These are phyloP conservation scores for Marmota flaviventris DNA, from an alignment of 2,113 vertebrate species.

Conservation along the genomic window DNA sequence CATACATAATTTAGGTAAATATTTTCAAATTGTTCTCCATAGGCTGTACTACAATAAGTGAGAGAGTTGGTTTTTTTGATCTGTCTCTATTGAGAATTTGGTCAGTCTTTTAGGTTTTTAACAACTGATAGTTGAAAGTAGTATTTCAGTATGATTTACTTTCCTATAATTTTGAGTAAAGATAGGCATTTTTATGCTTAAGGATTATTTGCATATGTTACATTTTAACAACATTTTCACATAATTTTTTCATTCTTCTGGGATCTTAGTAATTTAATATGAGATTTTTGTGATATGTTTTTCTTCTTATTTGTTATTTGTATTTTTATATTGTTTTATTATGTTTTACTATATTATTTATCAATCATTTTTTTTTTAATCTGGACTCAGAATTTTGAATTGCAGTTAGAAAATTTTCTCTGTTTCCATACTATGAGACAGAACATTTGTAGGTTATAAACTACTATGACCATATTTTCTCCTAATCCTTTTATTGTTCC, in stretches of 20 bases:
- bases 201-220: neutral
- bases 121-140: neutral
- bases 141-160: neutral
- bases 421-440: neutral
- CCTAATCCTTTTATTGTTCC: neutral
- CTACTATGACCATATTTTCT: neutral
- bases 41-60: neutral
- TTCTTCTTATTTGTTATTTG: neutral
- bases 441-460: neutral
- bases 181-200: neutral
- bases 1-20: neutral
- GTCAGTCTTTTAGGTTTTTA: neutral
- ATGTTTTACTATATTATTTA: neutral
- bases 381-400: neutral
- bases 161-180: slow-evolving; percentile 33
- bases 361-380: neutral
- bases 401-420: neutral
- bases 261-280: neutral
- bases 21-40: neutral
- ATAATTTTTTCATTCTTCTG: neutral
- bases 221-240: slow-evolving; percentile 3
- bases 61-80: neutral
- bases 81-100: neutral
- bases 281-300: neutral
- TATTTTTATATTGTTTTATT: neutral